These are phyloP conservation scores for Hypocryptadius cinnamomeus DNA, from an alignment of 2,113 vertebrate species.

Conservation along the genomic window DNA sequence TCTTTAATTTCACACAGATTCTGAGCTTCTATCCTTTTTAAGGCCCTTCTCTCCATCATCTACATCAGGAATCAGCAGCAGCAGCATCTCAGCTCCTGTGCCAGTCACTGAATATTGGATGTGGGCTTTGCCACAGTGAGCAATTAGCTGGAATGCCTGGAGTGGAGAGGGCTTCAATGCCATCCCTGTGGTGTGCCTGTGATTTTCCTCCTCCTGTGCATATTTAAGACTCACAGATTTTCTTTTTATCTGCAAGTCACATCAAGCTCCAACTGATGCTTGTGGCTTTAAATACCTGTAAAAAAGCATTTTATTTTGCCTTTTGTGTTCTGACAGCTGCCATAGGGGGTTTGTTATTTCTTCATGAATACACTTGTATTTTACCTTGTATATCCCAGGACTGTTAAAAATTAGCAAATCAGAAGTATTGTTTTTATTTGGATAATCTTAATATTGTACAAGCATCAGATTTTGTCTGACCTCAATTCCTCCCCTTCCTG, in stretches of 20 bases:
- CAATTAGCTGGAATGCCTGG: not conserved
- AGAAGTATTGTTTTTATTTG: not conserved
- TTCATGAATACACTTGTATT: not conserved
- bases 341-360: not conserved
- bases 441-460: not conserved
- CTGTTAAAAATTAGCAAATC: not conserved
- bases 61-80: not conserved
- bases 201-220: not conserved
- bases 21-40: not conserved
- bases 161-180: not conserved
- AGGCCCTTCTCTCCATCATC: not conserved
- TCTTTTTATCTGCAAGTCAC: not conserved
- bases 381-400: not conserved
- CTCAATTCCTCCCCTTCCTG: not conserved
- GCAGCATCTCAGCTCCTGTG: not conserved
- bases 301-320: not conserved
- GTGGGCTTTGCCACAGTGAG: not conserved
- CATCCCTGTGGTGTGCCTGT: not conserved
- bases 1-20: not conserved
- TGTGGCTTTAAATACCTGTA: not conserved
- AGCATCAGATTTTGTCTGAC: not conserved
- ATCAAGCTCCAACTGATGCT: not conserved
- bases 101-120: accelerated
- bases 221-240: not conserved
- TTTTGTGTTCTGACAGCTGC: not conserved